Percentiles rank a stretch among this genome's conserved stretches.
phyloP scores from a whole-genome alignment of 2,113 vertebrate genomes.

The Daubentonia madagascariensis region DNA sequence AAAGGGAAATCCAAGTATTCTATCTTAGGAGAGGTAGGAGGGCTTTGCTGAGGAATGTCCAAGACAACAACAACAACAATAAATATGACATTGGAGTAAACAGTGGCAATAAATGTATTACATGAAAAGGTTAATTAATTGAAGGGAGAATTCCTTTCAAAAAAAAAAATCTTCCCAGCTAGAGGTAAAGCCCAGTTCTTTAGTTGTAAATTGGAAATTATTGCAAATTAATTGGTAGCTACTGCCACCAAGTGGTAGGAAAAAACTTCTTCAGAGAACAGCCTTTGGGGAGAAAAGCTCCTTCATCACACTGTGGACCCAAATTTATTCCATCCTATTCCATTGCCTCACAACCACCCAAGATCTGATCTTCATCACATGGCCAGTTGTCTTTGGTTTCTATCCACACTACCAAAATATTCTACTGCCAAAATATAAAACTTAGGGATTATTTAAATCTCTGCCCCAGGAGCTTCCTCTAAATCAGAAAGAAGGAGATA shows the following conservation, averaged over 20 bases:
- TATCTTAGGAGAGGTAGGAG: neutral
- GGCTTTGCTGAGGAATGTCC: neutral
- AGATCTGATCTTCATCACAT: neutral
- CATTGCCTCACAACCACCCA: neutral
- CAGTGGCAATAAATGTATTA: neutral
- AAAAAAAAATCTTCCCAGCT: neutral
- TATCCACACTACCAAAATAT: neutral
- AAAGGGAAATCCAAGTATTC: neutral
- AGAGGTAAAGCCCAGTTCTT: neutral
- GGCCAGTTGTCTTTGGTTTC: neutral
- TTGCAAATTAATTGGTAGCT: slow-evolving; percentile 54
- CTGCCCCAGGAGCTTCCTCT: neutral
- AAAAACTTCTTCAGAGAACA: neutral
- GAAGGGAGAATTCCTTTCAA: neutral
- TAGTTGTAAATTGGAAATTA: neutral
- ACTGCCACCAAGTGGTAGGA: slow-evolving; percentile 72
- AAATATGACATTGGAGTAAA: neutral
- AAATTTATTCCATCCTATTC: neutral
- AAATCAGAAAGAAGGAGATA: neutral
- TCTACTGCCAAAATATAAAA: neutral
- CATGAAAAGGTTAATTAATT: neutral
- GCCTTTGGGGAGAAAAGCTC: neutral
- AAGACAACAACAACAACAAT: neutral
- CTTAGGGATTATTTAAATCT: neutral
- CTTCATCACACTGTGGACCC: neutral